Evolutionary conservation across 2,888 invertebrate species (phyloP).

Genomic region (Lymantria monacha): DNA sequence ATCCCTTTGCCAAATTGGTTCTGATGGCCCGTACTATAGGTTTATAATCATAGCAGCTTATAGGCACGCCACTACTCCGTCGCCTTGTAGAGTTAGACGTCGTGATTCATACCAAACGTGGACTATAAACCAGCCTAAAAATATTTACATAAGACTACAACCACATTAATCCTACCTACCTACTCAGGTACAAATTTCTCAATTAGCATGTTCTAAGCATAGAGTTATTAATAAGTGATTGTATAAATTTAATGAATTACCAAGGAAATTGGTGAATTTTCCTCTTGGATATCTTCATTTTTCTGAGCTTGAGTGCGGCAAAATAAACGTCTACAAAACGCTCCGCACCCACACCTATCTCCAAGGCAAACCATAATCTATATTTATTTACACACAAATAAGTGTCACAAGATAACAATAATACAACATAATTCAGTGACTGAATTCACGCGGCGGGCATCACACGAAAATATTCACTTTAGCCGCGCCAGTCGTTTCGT

Average conservation of each 20-base stretch:
- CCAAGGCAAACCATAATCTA: slow-evolving; percentile 51
- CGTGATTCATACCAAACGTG: no score
- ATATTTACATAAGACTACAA: no score
- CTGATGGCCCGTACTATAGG: no score
- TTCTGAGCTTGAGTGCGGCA: slow-evolving; percentile 48
- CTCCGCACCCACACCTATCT: slow-evolving; percentile 59
- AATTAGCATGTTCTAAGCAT: neutral
- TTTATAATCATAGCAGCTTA: no score
- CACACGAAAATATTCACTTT: slow-evolving; percentile 58
- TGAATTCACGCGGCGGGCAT: slow-evolving; percentile 40
- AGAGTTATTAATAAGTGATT: neutral
- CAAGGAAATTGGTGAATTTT: slow-evolving; percentile 49
- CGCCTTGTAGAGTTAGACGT: no score
- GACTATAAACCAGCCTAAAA: no score
- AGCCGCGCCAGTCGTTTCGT: slow-evolving; percentile 31
- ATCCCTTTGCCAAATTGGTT: no score
- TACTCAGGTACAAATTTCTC: no score
- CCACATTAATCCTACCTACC: no score
- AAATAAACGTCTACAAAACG: slow-evolving; percentile 64
- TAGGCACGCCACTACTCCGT: no score
- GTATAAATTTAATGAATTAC: slow-evolving; percentile 35
- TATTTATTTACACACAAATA: slow-evolving; percentile 26
- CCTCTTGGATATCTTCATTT: slow-evolving; percentile 30
- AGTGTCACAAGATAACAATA: slow-evolving; percentile 24
- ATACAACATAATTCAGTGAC: slow-evolving; percentile 27